These are phyloP conservation scores for Percopsis omiscomaycus DNA, from an alignment of 2,797 vertebrate genomes.

Conservation along the genomic window DNA sequence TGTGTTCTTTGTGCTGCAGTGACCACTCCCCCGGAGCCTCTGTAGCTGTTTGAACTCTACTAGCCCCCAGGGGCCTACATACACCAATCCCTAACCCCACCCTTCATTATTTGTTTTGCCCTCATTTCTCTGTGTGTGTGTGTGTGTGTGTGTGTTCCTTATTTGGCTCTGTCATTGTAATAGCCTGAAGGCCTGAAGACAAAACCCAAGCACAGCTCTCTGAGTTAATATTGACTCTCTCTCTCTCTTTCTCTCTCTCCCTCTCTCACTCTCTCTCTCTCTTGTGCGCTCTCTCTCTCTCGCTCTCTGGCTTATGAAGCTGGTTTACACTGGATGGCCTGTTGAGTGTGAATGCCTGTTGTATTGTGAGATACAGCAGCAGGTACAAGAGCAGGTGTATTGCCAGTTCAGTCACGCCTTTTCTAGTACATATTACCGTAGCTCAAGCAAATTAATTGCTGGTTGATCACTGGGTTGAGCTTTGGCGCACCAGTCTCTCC, in stretches of 20 bases:
- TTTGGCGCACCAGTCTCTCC: not conserved
- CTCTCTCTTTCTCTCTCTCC: slow-evolving; percentile 16
- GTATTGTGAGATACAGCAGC: not conserved
- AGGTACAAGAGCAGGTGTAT: slow-evolving; percentile 34
- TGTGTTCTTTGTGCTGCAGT: slow-evolving; percentile 61
- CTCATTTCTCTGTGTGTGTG: slow-evolving; percentile 63
- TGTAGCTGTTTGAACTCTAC: slow-evolving; percentile 62
- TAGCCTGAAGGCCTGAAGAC: slow-evolving; percentile 35
- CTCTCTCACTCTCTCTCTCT: slow-evolving; percentile 9
- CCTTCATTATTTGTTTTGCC: slow-evolving; percentile 75
- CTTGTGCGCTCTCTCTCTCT: not conserved
- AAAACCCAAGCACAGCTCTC: slow-evolving; percentile 62
- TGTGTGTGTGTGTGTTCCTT: slow-evolving; percentile 35
- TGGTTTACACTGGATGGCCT: slow-evolving; percentile 4
- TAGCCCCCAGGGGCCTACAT: slow-evolving; percentile 65
- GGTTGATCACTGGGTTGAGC: no score
- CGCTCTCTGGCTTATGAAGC: not conserved
- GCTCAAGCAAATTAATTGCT: not conserved
- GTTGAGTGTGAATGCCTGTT: slow-evolving; percentile 17
- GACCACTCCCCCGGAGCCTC: slow-evolving; percentile 62
- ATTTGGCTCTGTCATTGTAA: slow-evolving; percentile 51
- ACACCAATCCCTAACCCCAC: slow-evolving; percentile 54
- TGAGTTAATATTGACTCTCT: slow-evolving; percentile 58
- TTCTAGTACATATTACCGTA: not conserved
- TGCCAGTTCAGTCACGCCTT: not conserved